Evolutionary conservation across 2,888 invertebrate species (phyloP).

Genomic region (Bombylius major): DNA sequence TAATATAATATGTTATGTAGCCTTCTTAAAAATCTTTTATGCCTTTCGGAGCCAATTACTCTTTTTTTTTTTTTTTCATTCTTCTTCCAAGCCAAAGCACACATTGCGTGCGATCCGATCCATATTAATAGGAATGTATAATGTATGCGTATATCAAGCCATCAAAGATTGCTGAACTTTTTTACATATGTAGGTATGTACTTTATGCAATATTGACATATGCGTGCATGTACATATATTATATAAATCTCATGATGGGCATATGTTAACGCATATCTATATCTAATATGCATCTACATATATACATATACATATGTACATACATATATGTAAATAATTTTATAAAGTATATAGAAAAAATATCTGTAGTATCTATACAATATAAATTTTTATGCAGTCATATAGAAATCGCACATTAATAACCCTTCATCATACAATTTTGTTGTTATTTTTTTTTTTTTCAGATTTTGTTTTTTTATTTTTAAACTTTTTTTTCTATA

Average conservation of each 20-base stretch:
- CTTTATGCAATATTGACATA: background rate
- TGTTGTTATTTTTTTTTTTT: conserved; percentile 3
- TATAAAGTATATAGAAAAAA: no score
- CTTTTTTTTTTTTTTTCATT: conserved; percentile 3
- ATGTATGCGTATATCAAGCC: background rate
- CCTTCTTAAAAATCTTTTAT: conserved; percentile 2
- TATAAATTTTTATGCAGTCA: background rate
- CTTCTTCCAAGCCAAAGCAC: background rate
- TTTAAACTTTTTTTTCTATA: background rate
- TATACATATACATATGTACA: no score
- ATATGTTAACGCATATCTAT: no score
- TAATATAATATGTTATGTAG: background rate
- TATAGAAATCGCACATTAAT: conserved; percentile 7
- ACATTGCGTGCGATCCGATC: conserved; percentile 5
- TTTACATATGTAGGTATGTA: no score
- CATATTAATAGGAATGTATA: background rate
- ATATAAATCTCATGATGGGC: no score
- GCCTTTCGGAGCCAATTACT: conserved; percentile 8
- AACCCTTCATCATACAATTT: conserved; percentile 8
- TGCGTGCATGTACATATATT: background rate
- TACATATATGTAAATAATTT: no score
- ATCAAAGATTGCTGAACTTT: background rate
- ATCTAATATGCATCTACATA: no score
- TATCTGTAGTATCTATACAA: background rate
- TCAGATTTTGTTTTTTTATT: background rate